phyloP scores from a whole-genome alignment of 1,140 invertebrate species.

The Psix sp. region DNA sequence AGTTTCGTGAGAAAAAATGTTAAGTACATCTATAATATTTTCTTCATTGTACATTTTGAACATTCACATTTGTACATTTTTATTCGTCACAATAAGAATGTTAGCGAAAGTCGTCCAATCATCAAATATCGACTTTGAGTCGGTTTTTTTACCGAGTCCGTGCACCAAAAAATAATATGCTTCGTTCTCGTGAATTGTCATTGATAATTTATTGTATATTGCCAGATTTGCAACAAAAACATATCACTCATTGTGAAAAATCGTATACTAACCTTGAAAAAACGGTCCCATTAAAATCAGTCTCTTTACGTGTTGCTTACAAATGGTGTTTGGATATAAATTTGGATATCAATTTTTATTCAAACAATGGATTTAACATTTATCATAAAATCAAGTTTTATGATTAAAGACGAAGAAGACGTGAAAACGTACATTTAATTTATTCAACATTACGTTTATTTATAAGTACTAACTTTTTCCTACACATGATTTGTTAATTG shows the following conservation, averaged over 20 bases:
- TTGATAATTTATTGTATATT: constrained; percentile 16
- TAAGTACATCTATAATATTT: too few relatives aligned
- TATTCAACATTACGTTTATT: neutral
- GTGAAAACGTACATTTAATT: constrained; percentile 1
- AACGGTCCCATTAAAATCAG: constrained; percentile 65
- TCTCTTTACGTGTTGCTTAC: constrained; percentile 44
- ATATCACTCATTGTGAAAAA: constrained; percentile 61
- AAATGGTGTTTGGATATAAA: constrained; percentile 26
- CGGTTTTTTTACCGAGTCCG: constrained; percentile 46
- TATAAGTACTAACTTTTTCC: neutral
- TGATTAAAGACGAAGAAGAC: constrained; percentile 23
- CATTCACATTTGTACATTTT: constrained; percentile 37
- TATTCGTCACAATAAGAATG: constrained; percentile 51
- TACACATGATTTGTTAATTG: too few relatives aligned
- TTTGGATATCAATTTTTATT: constrained; percentile 16
- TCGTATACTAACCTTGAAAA: constrained; percentile 68
- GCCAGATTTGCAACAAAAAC: constrained; percentile 38
- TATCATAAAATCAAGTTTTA: constrained; percentile 9
- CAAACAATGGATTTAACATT: constrained; percentile 7
- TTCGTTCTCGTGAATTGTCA: constrained; percentile 38
- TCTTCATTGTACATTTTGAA: too few relatives aligned
- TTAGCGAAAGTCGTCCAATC: constrained; percentile 8
- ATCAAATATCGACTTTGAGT: constrained; percentile 27
- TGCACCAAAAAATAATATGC: constrained; percentile 30
- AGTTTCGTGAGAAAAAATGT: too few relatives aligned